Base-by-base conservation (phyloP, 2,113 vertebrate species). In the Syrmaticus mikado region DNA sequence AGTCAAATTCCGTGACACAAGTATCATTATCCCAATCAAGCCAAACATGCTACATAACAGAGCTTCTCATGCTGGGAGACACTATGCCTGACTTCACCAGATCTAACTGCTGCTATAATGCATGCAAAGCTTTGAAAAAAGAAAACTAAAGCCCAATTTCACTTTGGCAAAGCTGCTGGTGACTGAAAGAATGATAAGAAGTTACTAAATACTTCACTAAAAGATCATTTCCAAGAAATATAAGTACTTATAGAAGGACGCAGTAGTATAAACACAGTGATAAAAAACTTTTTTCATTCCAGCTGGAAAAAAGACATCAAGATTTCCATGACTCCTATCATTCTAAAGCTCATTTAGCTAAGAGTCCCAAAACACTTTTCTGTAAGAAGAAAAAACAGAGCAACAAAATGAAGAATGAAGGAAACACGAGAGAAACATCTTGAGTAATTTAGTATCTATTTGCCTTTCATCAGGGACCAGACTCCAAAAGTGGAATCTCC, bases 141-240 rank as follows among this genome's bases (percentile, higher is more conserved):
- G 66, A 72, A 64, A 38, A 4, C 30, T 32, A 32, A 57, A 57
- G 30, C 30, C 53, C 52, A 53, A 28, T 21, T 86, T 77, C 7
- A 70, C 66, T 88, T 83, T 65, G 22, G 55, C 73, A 77, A 80
- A 74, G 65, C n/a, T 94, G 65, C 64, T 70, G 73, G 32, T 74
- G 45, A 14, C n/a, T 40, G 4, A 16, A 78, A 71, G 17, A 60
- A 12, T 38, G 74, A 77, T 16, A 30, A 43, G 66, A 66, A 81
- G 41, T 15, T 22, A 78, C 22, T 46, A 8, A 73, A 76, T 11
- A 19, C 38, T 38, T 87, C 61, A 82, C 0, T 18, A 48, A 66
- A 17, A 58, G 17, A 82, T 5, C 21, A 67, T 13, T 10, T 6
- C 32, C 41, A 72, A 17, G 10, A 22, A 25, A 82, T 48, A 60